A percentile compares a stretch with the other conserved stretches of the same genome.
These are phyloP conservation scores for Cydia strobilella DNA, from an alignment of 1,140 invertebrate species.

Conservation along the genomic window DNA sequence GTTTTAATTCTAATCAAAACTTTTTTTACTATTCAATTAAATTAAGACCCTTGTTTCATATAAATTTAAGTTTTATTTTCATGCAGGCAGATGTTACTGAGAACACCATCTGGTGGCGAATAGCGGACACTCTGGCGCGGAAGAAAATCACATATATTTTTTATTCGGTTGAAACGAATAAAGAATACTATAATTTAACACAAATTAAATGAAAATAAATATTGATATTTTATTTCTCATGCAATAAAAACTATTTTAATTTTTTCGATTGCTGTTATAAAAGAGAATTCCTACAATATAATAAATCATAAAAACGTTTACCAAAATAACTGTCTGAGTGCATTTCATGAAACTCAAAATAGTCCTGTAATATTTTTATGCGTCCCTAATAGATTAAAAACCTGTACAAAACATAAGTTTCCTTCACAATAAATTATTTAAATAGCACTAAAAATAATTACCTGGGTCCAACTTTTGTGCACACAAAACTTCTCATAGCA, in stretches of 20 bases:
- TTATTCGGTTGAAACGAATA: not conserved
- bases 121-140: conserved; percentile 35
- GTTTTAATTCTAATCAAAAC: too few relatives aligned
- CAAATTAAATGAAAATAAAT: too few relatives aligned
- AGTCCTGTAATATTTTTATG: conserved; percentile 16
- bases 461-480: conserved; percentile 29
- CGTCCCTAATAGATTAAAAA: conserved; percentile 30
- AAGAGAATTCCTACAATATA: not conserved
- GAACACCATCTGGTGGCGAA: conserved; percentile 10
- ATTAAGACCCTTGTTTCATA: not conserved
- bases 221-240: too few relatives aligned
- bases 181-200: not conserved
- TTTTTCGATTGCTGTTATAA: not conserved
- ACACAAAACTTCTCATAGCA: not conserved
- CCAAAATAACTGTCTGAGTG: not conserved
- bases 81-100: too few relatives aligned
- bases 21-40: too few relatives aligned
- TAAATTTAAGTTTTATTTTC: not conserved
- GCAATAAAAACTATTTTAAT: not conserved
- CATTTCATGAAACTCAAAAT: conserved; percentile 1
- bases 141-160: not conserved
- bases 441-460: conserved; percentile 32
- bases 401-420: conserved; percentile 25
- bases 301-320: conserved; percentile 3
- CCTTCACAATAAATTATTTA: conserved; percentile 28